Evolutionary conservation across 64 coral and sea anemone species (phyloP).

Genomic region (Orbicella faveolata): DNA sequence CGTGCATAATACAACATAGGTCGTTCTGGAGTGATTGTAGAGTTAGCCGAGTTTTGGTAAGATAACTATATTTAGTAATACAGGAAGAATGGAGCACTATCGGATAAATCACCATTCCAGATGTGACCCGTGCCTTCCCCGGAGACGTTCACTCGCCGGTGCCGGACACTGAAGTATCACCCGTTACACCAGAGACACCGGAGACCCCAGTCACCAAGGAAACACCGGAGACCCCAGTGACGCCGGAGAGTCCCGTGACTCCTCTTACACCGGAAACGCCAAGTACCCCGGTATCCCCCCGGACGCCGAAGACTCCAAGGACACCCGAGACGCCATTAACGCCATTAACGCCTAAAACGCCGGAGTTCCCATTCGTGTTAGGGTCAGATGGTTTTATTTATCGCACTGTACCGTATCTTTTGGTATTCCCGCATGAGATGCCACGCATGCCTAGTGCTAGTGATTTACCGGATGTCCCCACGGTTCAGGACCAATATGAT

Average conservation of each 20-base stretch:
- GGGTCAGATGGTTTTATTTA: slow-evolving; percentile 37
- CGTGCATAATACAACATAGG: too few relatives aligned
- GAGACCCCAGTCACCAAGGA: slow-evolving; percentile 60
- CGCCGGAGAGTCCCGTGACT: slow-evolving; percentile 40
- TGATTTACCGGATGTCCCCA: slow-evolving; percentile 57
- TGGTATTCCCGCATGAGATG: slow-evolving; percentile 41
- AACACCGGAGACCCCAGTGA: slow-evolving; percentile 57
- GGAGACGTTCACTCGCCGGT: slow-evolving; percentile 1
- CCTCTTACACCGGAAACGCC: slow-evolving; percentile 66
- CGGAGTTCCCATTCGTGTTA: slow-evolving; percentile 13
- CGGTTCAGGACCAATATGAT: slow-evolving; percentile 66
- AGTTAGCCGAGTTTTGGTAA: background rate
- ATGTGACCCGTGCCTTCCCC: slow-evolving; percentile 16
- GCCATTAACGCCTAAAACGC: slow-evolving; percentile 54
- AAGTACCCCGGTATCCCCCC: slow-evolving; percentile 53
- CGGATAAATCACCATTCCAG: slow-evolving; percentile 33
- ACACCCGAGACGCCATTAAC: slow-evolving; percentile 40
- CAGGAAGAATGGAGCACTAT: background rate
- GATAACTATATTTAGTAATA: background rate
- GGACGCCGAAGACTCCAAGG: slow-evolving; percentile 57
- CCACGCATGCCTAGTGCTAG: slow-evolving; percentile 46
- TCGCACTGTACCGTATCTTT: slow-evolving; percentile 25
- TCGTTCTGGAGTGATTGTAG: too few relatives aligned
- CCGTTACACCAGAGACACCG: slow-evolving; percentile 40
- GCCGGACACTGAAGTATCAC: slow-evolving; percentile 55